These are phyloP conservation scores for Desmodus rotundus DNA, from an alignment of 2,113 vertebrate species.

Conservation along the genomic window DNA sequence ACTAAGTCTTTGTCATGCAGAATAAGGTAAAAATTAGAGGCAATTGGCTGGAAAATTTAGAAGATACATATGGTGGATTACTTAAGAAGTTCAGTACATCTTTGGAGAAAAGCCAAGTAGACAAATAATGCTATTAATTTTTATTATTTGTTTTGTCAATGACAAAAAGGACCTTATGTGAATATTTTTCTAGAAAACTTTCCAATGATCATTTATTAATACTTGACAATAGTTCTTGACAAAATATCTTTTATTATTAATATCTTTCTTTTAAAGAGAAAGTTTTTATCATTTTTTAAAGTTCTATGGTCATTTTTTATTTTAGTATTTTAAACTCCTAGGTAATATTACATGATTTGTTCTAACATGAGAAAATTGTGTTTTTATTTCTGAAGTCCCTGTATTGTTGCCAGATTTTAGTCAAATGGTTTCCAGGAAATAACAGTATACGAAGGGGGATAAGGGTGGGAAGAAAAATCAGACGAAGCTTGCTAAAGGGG, in stretches of 20 bases:
- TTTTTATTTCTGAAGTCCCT: not conserved
- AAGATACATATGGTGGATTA: not conserved
- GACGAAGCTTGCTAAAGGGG: not conserved
- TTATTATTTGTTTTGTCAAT: not conserved
- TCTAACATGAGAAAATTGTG: not conserved
- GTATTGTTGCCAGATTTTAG: not conserved
- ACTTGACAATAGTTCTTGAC: not conserved
- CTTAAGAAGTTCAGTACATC: not conserved
- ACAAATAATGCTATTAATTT: not conserved
- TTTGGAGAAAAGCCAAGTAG: conserved; percentile 1
- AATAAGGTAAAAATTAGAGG: not conserved
- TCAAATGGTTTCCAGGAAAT: not conserved
- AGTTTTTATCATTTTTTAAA: not conserved
- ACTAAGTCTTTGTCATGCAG: not conserved
- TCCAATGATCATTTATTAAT: not conserved
- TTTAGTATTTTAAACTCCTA: not conserved
- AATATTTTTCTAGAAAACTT: conserved; percentile 6
- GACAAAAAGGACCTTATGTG: not conserved
- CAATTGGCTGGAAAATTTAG: not conserved
- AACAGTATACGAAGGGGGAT: not conserved
- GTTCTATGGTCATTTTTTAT: not conserved
- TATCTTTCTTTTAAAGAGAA: not conserved
- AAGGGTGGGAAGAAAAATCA: not conserved
- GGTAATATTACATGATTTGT: not conserved
- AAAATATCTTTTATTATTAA: not conserved